These are phyloP conservation scores for Lepidocyrtinus sp. DNA, from an alignment of 2,888 invertebrate genomes.

Conservation along the genomic window DNA sequence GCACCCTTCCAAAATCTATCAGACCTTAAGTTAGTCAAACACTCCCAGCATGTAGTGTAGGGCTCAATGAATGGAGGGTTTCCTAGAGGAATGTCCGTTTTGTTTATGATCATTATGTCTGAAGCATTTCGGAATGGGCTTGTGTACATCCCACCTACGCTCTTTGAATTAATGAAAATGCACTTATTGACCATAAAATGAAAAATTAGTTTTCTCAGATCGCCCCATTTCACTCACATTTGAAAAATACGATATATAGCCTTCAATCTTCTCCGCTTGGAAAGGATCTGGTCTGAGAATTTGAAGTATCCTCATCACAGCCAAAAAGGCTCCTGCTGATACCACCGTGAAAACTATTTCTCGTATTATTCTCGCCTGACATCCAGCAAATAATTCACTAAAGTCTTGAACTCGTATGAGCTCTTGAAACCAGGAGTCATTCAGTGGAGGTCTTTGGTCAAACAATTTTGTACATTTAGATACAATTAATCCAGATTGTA, in stretches of 20 bases:
- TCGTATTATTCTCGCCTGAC: slow-evolving; percentile 4
- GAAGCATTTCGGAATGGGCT: slow-evolving; percentile 32
- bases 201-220: background rate
- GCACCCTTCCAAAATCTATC: slow-evolving; percentile 86
- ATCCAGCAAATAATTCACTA: slow-evolving; percentile 35
- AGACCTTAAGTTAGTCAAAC: slow-evolving; percentile 84
- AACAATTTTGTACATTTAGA: background rate
- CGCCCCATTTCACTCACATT: slow-evolving; percentile 22
- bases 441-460: slow-evolving; percentile 23
- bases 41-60: slow-evolving; percentile 85
- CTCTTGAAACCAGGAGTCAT: slow-evolving; percentile 29
- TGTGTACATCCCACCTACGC: slow-evolving; percentile 73
- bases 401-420: background rate
- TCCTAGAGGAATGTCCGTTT: slow-evolving; percentile 77
- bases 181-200: background rate
- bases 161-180: no score
- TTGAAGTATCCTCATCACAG: slow-evolving; percentile 22
- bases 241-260: background rate
- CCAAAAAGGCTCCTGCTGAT: slow-evolving; percentile 2
- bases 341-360: slow-evolving; percentile 24
- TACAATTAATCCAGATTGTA: background rate
- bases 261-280: slow-evolving; percentile 23
- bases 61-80: slow-evolving; percentile 87
- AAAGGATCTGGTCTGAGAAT: background rate
- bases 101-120: slow-evolving; percentile 52